These are phyloP conservation scores for Mellivora capensis DNA, from an alignment of 2,113 vertebrate genomes.

Conservation along the genomic window DNA sequence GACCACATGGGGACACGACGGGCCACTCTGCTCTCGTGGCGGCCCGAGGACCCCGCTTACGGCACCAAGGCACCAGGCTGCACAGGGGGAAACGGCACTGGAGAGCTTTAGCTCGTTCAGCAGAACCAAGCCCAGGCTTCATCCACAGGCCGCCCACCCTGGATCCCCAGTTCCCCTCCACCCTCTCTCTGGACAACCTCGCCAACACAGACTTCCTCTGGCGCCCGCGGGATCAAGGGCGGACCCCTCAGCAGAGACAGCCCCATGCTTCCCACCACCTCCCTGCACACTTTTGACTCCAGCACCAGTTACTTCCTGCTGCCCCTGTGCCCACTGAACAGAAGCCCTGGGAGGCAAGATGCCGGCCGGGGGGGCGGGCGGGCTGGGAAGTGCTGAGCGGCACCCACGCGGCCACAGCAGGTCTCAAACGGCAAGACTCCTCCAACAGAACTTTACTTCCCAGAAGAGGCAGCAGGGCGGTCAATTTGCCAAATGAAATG, in stretches of 20 bases:
- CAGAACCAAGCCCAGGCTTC: not conserved
- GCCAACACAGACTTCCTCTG: not conserved
- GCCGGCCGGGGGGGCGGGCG: not conserved
- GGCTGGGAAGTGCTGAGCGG: not conserved
- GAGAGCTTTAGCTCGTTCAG: not conserved
- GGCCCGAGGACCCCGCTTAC: not conserved
- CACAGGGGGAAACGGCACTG: accelerated
- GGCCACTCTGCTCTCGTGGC: too few species aligned
- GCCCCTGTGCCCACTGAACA: not conserved
- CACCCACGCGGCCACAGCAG: too few species aligned
- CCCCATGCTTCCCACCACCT: not conserved
- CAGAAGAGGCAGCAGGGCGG: not conserved
- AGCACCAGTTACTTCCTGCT: too few species aligned
- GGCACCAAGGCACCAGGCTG: not conserved
- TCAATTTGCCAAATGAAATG: too few species aligned
- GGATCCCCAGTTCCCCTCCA: not conserved
- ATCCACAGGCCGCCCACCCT: not conserved
- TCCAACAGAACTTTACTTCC: not conserved
- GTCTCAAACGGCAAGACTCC: not conserved
- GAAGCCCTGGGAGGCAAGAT: not conserved
- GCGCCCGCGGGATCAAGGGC: not conserved
- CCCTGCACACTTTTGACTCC: not conserved
- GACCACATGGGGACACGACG: not conserved
- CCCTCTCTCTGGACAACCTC: not conserved
- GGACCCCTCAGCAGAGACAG: not conserved